These are phyloP conservation scores for Cairina moschata DNA, from an alignment of 2,113 vertebrate genomes.

Conservation along the genomic window DNA sequence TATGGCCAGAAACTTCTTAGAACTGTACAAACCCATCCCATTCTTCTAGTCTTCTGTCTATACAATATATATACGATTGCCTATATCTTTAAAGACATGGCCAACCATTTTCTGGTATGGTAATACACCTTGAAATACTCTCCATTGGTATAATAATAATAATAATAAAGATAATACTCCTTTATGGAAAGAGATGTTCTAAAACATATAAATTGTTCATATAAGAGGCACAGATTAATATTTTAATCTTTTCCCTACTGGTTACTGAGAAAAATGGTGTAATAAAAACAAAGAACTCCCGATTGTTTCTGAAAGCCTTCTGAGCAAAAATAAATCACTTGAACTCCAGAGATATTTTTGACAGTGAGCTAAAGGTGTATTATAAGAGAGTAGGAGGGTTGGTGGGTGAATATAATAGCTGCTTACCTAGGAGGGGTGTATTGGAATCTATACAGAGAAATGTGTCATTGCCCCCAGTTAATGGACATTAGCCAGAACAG, in stretches of 20 bases:
- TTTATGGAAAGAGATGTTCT: background rate
- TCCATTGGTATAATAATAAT: background rate
- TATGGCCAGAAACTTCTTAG: background rate
- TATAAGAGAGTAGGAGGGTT: slow-evolving; percentile 18
- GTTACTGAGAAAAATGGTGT: background rate
- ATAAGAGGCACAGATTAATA: slow-evolving; percentile 3
- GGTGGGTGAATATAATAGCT: background rate
- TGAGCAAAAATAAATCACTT: slow-evolving; percentile 47
- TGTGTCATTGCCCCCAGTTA: background rate
- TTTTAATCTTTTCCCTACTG: background rate
- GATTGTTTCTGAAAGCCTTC: background rate
- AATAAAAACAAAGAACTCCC: slow-evolving; percentile 38
- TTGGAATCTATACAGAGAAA: slow-evolving; percentile 14
- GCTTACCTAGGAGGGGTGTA: background rate
- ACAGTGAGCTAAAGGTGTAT: slow-evolving; percentile 31
- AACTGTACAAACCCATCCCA: background rate
- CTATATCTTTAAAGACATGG: background rate
- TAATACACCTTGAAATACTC: background rate
- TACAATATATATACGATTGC: background rate
- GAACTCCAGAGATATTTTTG: slow-evolving; percentile 34
- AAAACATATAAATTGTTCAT: background rate
- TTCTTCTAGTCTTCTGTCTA: background rate
- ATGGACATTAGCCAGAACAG: slow-evolving; percentile 19
- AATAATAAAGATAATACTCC: background rate
- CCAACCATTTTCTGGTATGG: background rate